Conservation (phyloP, 2,113 vertebrate species). For the Emydocephalus ijimae region DNA sequence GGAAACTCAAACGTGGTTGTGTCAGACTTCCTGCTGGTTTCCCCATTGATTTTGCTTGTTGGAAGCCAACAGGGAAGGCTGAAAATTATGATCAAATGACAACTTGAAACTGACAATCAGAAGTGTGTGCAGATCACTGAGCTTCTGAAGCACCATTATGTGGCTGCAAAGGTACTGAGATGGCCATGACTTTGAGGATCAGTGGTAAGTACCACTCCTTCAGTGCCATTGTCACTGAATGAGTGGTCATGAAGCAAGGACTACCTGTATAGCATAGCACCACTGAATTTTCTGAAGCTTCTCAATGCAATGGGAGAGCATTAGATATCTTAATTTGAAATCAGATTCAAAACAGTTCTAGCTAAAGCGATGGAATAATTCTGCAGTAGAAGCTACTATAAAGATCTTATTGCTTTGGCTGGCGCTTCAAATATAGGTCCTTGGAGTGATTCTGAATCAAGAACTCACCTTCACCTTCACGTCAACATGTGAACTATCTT, state of each 20-base stretch:
- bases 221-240: neutral
- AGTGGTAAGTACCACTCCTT: neutral
- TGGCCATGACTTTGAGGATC: neutral
- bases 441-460: neutral
- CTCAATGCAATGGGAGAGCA: slow-evolving; percentile 26
- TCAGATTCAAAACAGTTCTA: neutral
- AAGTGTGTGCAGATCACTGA: neutral
- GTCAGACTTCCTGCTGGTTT: neutral
- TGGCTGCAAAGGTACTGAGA: neutral
- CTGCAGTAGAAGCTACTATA: slow-evolving; percentile 29
- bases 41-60: neutral
- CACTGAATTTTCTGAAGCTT: slow-evolving; percentile 44
- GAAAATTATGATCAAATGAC: neutral
- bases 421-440: neutral
- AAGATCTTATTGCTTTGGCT: slow-evolving; percentile 25
- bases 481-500: neutral
- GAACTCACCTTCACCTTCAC: neutral
- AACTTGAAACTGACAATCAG: neutral
- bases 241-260: neutral
- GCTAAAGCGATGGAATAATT: slow-evolving; percentile 28
- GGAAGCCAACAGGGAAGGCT: neutral
- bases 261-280: slow-evolving; percentile 47
- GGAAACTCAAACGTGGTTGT: neutral
- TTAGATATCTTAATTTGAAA: slow-evolving; percentile 5
- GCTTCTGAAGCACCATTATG: neutral